Percentiles rank a stretch among this genome's conserved stretches.
Conservation (phyloP, 2,888 invertebrate genomes). For the Scelioninae gen. 2 region DNA sequence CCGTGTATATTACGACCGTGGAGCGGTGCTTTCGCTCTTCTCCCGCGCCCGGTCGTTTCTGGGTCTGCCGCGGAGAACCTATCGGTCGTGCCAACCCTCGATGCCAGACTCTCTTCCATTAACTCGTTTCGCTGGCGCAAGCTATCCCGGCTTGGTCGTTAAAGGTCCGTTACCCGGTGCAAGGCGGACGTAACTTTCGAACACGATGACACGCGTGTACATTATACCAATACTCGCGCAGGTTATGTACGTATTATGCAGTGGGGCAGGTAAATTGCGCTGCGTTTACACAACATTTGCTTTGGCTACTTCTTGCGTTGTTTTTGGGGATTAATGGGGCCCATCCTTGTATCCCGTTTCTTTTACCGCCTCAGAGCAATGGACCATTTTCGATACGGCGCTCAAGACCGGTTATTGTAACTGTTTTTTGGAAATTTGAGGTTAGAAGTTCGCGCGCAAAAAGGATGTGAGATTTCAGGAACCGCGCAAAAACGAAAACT, state of each 20-base stretch:
- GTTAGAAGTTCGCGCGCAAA: no score
- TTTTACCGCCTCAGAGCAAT: no score
- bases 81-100: slow-evolving; percentile 53
- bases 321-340: background rate
- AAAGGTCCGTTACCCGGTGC: slow-evolving; percentile 64
- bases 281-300: slow-evolving; percentile 22
- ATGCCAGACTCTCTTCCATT: slow-evolving; percentile 65
- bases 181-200: slow-evolving; percentile 54
- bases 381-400: no score
- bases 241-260: slow-evolving; percentile 36
- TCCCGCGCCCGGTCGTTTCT: slow-evolving; percentile 41
- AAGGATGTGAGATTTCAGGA: no score
- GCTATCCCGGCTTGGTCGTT: slow-evolving; percentile 65
- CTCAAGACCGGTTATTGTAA: no score
- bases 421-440: no score
- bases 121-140: slow-evolving; percentile 67
- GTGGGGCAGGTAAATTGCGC: slow-evolving; percentile 25
- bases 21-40: slow-evolving; percentile 24
- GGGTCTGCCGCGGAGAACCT: slow-evolving; percentile 38
- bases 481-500: no score
- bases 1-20: slow-evolving; percentile 50
- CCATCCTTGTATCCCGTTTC: no score
- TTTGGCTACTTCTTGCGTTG: background rate
- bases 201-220: slow-evolving; percentile 51
- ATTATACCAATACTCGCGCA: slow-evolving; percentile 21